A percentile compares a stretch with the other conserved stretches of the same genome.
These are phyloP conservation scores for Euproctis similis DNA, from an alignment of 2,888 invertebrate species.

Conservation along the genomic window DNA sequence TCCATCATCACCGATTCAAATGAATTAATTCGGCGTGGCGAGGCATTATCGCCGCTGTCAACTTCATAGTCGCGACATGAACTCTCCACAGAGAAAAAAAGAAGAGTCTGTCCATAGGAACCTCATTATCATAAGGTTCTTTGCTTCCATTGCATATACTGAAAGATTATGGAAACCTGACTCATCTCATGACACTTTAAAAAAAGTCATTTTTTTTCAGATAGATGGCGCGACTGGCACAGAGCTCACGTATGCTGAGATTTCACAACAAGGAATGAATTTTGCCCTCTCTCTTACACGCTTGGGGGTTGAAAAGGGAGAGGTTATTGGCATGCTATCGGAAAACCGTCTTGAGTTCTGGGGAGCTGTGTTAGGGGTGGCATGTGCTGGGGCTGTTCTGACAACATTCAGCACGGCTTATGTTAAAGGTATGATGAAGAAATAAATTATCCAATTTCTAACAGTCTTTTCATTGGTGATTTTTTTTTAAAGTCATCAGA, in stretches of 20 bases:
- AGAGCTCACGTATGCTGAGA: constrained; percentile 31
- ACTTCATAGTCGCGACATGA: too few species aligned
- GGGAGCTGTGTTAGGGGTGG: constrained; percentile 37
- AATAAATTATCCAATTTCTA: background rate
- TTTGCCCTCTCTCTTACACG: constrained; percentile 50
- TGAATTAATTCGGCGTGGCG: too few species aligned
- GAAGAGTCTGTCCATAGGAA: too few species aligned
- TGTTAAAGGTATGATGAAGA: constrained; percentile 32
- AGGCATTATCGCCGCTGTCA: too few species aligned
- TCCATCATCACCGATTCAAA: too few species aligned
- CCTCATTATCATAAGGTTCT: too few species aligned
- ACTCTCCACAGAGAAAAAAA: too few species aligned
- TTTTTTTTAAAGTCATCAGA: too few species aligned
- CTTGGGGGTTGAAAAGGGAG: constrained; percentile 50
- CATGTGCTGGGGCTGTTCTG: constrained; percentile 39
- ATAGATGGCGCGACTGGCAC: constrained; percentile 48
- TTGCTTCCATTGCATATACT: too few species aligned
- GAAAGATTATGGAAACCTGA: too few species aligned
- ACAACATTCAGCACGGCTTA: constrained; percentile 42
- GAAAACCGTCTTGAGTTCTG: constrained; percentile 51
- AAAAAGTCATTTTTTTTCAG: constrained; percentile 38
- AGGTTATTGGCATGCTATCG: constrained; percentile 44
- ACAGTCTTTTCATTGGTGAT: too few species aligned
- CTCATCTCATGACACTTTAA: too few species aligned
- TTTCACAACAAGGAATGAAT: constrained; percentile 46